Percentiles rank a stretch among this genome's conserved stretches.
Conservation (phyloP, 1,140 invertebrate genomes). For the Thaumatotibia leucotreta region DNA sequence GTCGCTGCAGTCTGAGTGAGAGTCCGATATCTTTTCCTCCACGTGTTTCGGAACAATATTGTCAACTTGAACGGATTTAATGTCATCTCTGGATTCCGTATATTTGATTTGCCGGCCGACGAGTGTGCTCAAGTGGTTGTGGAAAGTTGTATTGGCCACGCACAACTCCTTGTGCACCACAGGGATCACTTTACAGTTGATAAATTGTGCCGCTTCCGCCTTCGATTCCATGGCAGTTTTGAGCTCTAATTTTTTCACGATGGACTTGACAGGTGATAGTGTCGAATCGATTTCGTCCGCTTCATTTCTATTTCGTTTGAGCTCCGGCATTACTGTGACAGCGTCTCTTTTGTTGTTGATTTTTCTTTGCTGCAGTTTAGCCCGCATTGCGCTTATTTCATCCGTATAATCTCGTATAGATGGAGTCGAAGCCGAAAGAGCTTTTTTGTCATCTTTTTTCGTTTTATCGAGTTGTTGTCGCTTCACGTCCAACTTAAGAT, state of each 20-base stretch:
- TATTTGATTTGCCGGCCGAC: slow-evolving; percentile 66
- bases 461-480: slow-evolving; percentile 56
- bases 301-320: slow-evolving; percentile 54
- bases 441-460: slow-evolving; percentile 65
- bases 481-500: slow-evolving; percentile 55
- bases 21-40: slow-evolving; percentile 73
- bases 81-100: slow-evolving; percentile 61
- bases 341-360: slow-evolving; percentile 61
- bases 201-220: slow-evolving; percentile 55
- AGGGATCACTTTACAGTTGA: slow-evolving; percentile 69
- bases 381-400: slow-evolving; percentile 70
- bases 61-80: slow-evolving; percentile 44
- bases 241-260: slow-evolving; percentile 72
- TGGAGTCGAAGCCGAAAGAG: slow-evolving; percentile 45
- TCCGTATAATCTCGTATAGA: slow-evolving; percentile 65
- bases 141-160: slow-evolving; percentile 68
- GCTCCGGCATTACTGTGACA: slow-evolving; percentile 36
- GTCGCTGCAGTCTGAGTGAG: slow-evolving; percentile 80
- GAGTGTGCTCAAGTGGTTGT: slow-evolving; percentile 70
- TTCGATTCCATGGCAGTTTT: slow-evolving; percentile 63
- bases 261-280: slow-evolving; percentile 69
- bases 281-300: slow-evolving; percentile 49
- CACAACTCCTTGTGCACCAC: slow-evolving; percentile 65
- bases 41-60: slow-evolving; percentile 58
- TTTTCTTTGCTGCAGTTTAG: slow-evolving; percentile 70